phyloP scores from a whole-genome alignment of 2,113 vertebrate species.

The Vireo altiloquus region DNA sequence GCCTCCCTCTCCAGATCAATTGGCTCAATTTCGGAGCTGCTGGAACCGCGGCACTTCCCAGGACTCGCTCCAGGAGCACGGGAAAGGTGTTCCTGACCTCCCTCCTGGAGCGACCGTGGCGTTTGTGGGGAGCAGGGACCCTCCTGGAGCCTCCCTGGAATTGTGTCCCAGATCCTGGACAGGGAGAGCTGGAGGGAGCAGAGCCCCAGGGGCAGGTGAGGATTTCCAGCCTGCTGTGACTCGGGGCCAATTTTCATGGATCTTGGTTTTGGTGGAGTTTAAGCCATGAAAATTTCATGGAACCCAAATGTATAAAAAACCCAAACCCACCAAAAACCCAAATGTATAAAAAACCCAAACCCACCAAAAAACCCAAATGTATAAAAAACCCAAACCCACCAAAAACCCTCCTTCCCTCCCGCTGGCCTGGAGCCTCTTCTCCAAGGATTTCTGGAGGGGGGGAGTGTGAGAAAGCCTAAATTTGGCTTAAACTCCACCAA shows the following conservation, averaged over 20 bases:
- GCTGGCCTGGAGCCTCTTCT: background rate
- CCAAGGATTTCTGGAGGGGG: background rate
- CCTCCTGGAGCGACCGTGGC: too few species aligned
- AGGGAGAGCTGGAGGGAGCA: background rate
- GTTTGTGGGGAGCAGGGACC: rapidly evolving
- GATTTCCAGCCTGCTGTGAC: background rate
- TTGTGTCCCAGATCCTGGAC: background rate
- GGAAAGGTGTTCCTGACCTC: rapidly evolving
- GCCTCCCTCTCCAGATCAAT: background rate
- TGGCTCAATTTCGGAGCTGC: background rate
- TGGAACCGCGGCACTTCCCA: rapidly evolving
- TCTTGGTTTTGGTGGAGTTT: too few species aligned
- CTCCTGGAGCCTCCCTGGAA: background rate
- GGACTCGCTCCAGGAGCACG: background rate
- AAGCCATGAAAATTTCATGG: too few species aligned
- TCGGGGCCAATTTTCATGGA: background rate
- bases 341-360: too few species aligned
- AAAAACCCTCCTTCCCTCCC: background rate
- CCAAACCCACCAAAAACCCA: too few species aligned
- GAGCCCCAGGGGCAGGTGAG: background rate
- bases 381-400: too few species aligned
- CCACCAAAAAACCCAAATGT: too few species aligned
- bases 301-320: too few species aligned
- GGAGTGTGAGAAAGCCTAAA: background rate
- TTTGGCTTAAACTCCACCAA: background rate